A percentile compares a stretch with the other conserved stretches of the same genome.
Evolutionary conservation across 2,888 invertebrate genomes (phyloP).

Genomic region (Lomographa bimaculata): DNA sequence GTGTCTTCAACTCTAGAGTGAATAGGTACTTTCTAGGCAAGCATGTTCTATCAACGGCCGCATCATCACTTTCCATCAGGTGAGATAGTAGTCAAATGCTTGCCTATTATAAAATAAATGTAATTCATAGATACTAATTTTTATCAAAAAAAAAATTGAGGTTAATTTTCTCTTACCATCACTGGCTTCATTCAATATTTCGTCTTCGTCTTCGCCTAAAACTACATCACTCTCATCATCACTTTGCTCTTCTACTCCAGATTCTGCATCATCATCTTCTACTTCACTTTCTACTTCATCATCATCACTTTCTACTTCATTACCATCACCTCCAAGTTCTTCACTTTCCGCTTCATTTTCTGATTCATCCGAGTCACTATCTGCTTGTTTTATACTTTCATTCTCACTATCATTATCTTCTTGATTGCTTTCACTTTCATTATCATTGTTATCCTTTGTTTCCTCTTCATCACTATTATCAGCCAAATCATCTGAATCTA

Average conservation of each 20-base stretch:
- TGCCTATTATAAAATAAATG: too few species aligned
- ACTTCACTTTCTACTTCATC: constrained; percentile 32
- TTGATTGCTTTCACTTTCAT: constrained; percentile 28
- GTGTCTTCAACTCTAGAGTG: too few species aligned
- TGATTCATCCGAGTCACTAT: constrained; percentile 16
- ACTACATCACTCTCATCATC: constrained; percentile 35
- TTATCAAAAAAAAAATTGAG: too few species aligned
- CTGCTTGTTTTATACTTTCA: too few species aligned
- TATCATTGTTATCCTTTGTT: constrained; percentile 27
- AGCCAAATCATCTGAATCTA: constrained; percentile 63
- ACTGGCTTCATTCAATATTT: constrained; percentile 16
- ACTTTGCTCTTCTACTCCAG: constrained; percentile 27
- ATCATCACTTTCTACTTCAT: constrained; percentile 23
- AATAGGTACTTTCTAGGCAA: too few species aligned
- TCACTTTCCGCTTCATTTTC: constrained; percentile 32
- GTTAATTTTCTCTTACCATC: constrained; percentile 11
- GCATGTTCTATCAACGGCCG: too few species aligned
- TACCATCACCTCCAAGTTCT: constrained; percentile 32
- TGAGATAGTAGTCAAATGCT: too few species aligned
- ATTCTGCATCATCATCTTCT: constrained; percentile 27
- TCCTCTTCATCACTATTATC: constrained; percentile 49
- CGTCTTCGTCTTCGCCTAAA: constrained; percentile 49
- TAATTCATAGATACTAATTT: too few species aligned
- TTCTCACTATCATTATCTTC: constrained; percentile 31
- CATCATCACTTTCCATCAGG: too few species aligned